phyloP scores from a whole-genome alignment of 2,797 vertebrate species.

The Manis crassicaudata region DNA sequence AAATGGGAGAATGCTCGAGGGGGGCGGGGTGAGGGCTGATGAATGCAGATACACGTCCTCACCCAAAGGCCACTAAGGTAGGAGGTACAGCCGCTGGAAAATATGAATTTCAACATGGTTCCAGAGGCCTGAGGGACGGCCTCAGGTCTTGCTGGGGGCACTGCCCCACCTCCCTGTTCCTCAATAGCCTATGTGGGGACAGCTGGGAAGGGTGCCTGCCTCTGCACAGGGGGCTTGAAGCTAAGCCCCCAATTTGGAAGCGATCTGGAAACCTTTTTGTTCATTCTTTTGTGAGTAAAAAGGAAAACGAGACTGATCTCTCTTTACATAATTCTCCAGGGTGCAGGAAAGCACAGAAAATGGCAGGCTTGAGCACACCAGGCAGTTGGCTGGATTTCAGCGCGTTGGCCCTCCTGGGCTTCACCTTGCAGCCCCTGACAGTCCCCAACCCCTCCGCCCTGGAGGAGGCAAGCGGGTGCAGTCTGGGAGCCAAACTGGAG shows the following conservation, averaged over 20 bases:
- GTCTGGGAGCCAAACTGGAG: slow-evolving; percentile 69
- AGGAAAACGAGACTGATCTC: slow-evolving; percentile 79
- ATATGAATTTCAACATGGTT: not conserved
- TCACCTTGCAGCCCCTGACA: slow-evolving; percentile 46
- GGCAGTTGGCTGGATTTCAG: slow-evolving; percentile 78
- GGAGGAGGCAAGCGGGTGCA: rapidly evolving
- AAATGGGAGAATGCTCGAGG: too few species aligned
- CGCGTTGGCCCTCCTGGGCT: not conserved
- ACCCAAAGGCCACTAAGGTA: rapidly evolving
- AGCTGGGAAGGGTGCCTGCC: rapidly evolving
- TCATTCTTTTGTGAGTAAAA: slow-evolving; percentile 72
- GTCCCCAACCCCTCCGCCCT: slow-evolving; percentile 46
- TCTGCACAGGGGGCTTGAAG: not conserved
- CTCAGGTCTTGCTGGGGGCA: not conserved
- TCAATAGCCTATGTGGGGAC: not conserved
- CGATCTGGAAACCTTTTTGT: slow-evolving; percentile 77
- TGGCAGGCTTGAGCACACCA: slow-evolving; percentile 66
- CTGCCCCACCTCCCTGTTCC: not conserved
- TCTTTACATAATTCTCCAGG: slow-evolving; percentile 66
- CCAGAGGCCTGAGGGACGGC: rapidly evolving
- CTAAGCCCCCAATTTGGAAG: slow-evolving; percentile 58
- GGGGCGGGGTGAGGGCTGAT: rapidly evolving
- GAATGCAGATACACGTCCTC: not conserved
- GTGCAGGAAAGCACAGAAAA: slow-evolving; percentile 70
- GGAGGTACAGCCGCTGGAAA: rapidly evolving